A percentile compares a stretch with the other conserved stretches of the same genome.
Evolutionary conservation across 2,888 invertebrate species (phyloP).

Genomic region (Agonum fuliginosum): DNA sequence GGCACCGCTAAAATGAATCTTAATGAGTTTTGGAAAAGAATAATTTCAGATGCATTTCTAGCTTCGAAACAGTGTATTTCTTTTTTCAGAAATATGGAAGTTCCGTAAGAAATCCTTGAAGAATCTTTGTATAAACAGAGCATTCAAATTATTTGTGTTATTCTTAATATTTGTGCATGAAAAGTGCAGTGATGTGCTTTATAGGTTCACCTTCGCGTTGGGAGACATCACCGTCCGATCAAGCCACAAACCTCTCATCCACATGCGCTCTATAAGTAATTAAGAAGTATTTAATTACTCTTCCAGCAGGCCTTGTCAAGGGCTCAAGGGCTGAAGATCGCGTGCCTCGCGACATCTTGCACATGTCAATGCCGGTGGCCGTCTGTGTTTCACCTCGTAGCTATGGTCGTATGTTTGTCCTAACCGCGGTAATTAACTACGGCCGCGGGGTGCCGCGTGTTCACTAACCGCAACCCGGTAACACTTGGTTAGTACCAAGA

Average conservation of each 20-base stretch:
- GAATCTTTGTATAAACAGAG: too few species aligned
- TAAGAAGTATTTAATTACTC: constrained; percentile 6
- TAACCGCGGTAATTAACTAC: constrained; percentile 53
- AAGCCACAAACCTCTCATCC: not conserved
- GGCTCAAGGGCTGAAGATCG: constrained; percentile 32
- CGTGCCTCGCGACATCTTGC: constrained; percentile 53
- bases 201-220: too few species aligned
- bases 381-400: constrained; percentile 30
- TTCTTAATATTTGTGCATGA: too few species aligned
- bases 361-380: constrained; percentile 54
- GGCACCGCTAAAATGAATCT: too few species aligned
- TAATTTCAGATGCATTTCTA: too few species aligned
- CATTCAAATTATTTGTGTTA: too few species aligned
- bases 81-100: too few species aligned
- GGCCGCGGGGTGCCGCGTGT: constrained; percentile 50
- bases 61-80: too few species aligned
- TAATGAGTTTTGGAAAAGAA: too few species aligned
- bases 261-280: constrained; percentile 19
- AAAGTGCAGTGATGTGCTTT: too few species aligned
- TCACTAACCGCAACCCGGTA: constrained; percentile 42
- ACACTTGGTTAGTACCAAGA: constrained; percentile 1
- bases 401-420: constrained; percentile 17
- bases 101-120: too few species aligned
- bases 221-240: constrained; percentile 9
- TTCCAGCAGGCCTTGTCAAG: not conserved